These are phyloP conservation scores for Chaetorhynchus papuensis DNA, from an alignment of 2,113 vertebrate genomes.

Conservation along the genomic window DNA sequence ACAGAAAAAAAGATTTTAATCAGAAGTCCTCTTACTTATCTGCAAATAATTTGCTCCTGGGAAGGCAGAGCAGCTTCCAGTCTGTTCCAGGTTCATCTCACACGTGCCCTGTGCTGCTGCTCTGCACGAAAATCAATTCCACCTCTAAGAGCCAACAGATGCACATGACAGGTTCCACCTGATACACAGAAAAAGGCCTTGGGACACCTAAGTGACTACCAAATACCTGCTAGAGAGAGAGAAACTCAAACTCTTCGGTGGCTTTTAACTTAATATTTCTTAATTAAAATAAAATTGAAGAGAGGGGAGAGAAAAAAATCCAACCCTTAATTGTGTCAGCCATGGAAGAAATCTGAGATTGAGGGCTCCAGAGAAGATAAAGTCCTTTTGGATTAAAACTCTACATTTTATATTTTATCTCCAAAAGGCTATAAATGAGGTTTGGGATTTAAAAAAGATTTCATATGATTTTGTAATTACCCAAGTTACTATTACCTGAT, in stretches of 20 bases:
- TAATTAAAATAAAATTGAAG: slow-evolving; percentile 74
- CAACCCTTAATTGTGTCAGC: slow-evolving; percentile 55
- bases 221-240: slow-evolving; percentile 46
- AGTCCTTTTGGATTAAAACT: slow-evolving; percentile 73
- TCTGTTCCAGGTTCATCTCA: background rate
- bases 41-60: background rate
- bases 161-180: slow-evolving; percentile 1
- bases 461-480: slow-evolving; percentile 80
- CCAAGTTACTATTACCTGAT: slow-evolving; percentile 79
- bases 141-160: background rate
- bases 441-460: slow-evolving; percentile 78
- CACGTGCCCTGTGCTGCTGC: background rate
- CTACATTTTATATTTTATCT: slow-evolving; percentile 67
- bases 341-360: slow-evolving; percentile 51
- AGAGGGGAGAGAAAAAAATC: background rate
- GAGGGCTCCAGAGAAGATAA: slow-evolving; percentile 53
- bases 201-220: slow-evolving; percentile 28
- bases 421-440: slow-evolving; percentile 76
- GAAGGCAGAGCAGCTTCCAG: background rate
- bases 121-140: background rate
- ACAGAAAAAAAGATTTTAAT: background rate
- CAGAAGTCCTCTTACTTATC: background rate
- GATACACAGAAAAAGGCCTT: background rate
- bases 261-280: slow-evolving; percentile 69
- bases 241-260: slow-evolving; percentile 18